phyloP scores from a whole-genome alignment of 2,113 vertebrate genomes.

The Gopherus flavomarginatus region DNA sequence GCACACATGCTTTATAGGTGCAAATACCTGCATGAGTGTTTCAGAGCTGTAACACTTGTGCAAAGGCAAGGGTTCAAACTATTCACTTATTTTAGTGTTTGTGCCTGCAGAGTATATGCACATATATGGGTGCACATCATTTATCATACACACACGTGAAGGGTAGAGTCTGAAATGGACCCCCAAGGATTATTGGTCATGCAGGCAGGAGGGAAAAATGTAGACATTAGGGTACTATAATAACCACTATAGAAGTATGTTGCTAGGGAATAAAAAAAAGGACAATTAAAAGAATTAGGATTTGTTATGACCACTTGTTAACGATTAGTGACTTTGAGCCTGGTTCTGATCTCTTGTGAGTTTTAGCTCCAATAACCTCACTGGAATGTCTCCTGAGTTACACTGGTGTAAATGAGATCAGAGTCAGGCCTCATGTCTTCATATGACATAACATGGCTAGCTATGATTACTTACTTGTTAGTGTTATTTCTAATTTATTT shows the following conservation, averaged over 20 bases:
- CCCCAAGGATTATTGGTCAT: background rate
- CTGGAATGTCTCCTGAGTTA: background rate
- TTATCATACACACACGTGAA: background rate
- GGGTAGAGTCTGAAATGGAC: background rate
- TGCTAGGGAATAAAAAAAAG: background rate
- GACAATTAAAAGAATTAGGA: background rate
- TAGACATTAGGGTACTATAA: accelerated
- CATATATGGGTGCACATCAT: accelerated
- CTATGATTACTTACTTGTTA: background rate
- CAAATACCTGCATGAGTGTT: background rate
- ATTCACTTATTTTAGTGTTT: background rate
- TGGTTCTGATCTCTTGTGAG: background rate
- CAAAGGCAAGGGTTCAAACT: background rate
- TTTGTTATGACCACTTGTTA: background rate
- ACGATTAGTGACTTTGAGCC: background rate
- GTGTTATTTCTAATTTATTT: background rate
- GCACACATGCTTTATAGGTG: accelerated
- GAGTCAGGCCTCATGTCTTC: background rate
- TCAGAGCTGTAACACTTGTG: background rate
- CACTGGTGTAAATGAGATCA: background rate
- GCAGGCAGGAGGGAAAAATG: background rate
- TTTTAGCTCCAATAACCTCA: background rate
- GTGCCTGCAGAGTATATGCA: background rate
- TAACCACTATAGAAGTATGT: background rate
- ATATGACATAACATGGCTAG: background rate